phyloP scores from a whole-genome alignment of 2,113 vertebrate species.

The Perccottus glenii region DNA sequence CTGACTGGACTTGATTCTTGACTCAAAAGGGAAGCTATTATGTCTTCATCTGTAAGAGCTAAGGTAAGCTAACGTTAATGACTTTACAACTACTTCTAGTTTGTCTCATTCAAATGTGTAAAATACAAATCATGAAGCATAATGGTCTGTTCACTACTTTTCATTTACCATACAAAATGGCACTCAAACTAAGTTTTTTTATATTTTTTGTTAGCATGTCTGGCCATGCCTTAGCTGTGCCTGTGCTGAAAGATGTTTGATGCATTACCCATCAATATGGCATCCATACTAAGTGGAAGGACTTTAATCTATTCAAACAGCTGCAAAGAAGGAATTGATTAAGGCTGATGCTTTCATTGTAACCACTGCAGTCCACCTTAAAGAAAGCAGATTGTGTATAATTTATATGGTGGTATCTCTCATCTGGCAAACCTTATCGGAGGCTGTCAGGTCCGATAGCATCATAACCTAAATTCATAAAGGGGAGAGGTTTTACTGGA shows the following conservation, averaged over 20 bases:
- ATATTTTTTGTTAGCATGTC: conserved; percentile 37
- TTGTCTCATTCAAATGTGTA: too few species aligned
- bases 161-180: too few species aligned
- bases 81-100: too few species aligned
- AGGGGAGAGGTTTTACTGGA: neutral
- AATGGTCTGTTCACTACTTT: too few species aligned
- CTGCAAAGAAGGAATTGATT: conserved; percentile 13
- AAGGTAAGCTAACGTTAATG: too few species aligned
- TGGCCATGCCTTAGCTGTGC: conserved; percentile 29
- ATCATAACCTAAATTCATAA: neutral
- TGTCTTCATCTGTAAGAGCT: too few species aligned
- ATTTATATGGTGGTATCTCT: neutral
- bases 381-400: conserved; percentile 7
- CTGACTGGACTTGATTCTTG: too few species aligned
- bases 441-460: neutral
- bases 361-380: neutral
- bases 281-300: conserved; percentile 31
- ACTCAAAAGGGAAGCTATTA: too few species aligned
- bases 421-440: conserved; percentile 3
- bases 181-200: too few species aligned
- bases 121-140: too few species aligned
- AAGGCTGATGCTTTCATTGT: neutral
- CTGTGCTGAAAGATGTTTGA: conserved; percentile 21
- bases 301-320: conserved; percentile 30
- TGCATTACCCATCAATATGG: conserved; percentile 28